A percentile compares a stretch with the other conserved stretches of the same genome.
These are phyloP conservation scores for Halcyon senegalensis DNA, from an alignment of 2,113 vertebrate species.

Conservation along the genomic window DNA sequence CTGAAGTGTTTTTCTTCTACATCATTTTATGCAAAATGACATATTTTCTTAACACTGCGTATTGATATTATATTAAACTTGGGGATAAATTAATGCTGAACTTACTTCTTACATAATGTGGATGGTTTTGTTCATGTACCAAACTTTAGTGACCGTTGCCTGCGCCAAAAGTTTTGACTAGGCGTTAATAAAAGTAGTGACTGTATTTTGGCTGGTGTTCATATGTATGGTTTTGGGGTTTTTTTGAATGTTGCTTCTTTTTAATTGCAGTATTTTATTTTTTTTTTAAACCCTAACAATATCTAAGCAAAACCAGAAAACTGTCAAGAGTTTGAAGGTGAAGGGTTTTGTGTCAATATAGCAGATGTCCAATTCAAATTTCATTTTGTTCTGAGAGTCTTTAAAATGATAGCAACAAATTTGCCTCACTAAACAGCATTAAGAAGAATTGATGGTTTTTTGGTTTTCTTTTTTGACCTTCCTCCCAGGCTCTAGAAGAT, in stretches of 20 bases:
- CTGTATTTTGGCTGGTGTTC: background rate
- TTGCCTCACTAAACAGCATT: background rate
- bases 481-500: conserved; percentile 85
- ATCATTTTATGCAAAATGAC: background rate
- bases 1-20: background rate
- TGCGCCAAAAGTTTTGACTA: background rate
- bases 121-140: background rate
- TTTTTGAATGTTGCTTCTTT: background rate
- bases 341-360: background rate
- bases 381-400: background rate
- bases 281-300: background rate
- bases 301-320: background rate
- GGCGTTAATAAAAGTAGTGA: background rate
- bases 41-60: background rate
- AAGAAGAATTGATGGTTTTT: background rate
- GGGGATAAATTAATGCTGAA: background rate
- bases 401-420: background rate
- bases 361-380: background rate
- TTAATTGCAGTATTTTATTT: background rate
- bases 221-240: background rate
- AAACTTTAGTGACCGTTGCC: background rate
- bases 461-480: background rate
- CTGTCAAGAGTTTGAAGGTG: background rate
- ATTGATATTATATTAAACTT: background rate
- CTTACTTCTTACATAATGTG: background rate